phyloP scores from a whole-genome alignment of 2,797 vertebrate genomes.

The Sebastolobus alascanus region DNA sequence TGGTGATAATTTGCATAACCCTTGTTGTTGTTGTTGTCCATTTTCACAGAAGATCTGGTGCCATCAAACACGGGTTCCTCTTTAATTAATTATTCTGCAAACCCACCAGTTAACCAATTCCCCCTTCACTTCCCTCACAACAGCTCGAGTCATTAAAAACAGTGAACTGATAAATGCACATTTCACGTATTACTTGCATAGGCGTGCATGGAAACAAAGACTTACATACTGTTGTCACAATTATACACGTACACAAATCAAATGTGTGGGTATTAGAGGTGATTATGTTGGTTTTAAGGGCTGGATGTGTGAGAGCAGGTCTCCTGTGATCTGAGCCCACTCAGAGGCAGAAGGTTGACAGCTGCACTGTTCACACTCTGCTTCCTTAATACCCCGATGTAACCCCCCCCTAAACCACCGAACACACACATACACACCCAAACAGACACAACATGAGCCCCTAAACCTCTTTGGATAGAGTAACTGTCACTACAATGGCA shows the following conservation, averaged over 20 bases:
- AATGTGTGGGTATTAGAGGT: constrained; percentile 61
- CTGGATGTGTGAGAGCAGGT: constrained; percentile 44
- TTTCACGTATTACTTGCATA: constrained; percentile 2
- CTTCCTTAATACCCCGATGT: constrained; percentile 63
- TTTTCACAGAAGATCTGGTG: constrained; percentile 7
- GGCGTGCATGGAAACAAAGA: constrained; percentile 29
- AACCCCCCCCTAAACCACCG: neutral
- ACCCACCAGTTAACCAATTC: constrained; percentile 3
- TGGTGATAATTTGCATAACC: neutral
- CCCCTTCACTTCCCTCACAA: neutral
- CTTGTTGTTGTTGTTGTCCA: constrained; percentile 1
- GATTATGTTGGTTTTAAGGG: constrained; percentile 69
- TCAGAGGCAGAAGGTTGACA: constrained; percentile 68
- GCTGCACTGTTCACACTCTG: constrained; percentile 68
- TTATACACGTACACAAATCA: constrained; percentile 24
- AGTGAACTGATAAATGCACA: neutral
- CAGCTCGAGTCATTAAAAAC: neutral
- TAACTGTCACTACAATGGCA: constrained; percentile 19
- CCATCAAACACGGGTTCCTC: constrained; percentile 35
- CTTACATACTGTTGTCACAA: constrained; percentile 4
- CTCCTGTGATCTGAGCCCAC: constrained; percentile 54
- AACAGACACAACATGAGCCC: constrained; percentile 37
- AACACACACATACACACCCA: constrained; percentile 26
- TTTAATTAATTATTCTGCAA: constrained; percentile 4
- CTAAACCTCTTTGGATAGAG: constrained; percentile 30